A percentile compares a stretch with the other conserved stretches of the same genome.
These are phyloP conservation scores for Sebastes alutus DNA, from an alignment of 2,797 vertebrate species.

Conservation along the genomic window DNA sequence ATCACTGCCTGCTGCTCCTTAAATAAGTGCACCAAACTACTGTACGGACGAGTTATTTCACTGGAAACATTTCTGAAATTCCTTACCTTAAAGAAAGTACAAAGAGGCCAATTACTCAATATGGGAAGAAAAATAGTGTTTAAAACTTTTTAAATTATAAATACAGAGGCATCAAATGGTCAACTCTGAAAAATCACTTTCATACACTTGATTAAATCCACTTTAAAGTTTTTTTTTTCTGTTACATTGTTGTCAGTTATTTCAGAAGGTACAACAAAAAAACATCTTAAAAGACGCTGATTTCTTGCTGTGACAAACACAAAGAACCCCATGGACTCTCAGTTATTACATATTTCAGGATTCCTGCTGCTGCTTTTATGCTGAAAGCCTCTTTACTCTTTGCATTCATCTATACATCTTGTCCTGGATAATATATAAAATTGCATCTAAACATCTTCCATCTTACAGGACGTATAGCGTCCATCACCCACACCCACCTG, in stretches of 20 bases:
- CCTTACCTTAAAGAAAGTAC: neutral
- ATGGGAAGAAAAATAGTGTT: no score
- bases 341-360: neutral
- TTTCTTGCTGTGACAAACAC: constrained; percentile 28
- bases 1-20: neutral
- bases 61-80: neutral
- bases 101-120: neutral
- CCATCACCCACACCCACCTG: constrained; percentile 72
- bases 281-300: neutral
- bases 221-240: neutral
- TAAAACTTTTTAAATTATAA: neutral
- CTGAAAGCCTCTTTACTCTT: neutral
- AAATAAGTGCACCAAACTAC: neutral
- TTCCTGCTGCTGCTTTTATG: neutral
- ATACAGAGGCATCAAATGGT: neutral
- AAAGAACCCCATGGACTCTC: constrained; percentile 20
- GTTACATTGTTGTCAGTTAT: neutral
- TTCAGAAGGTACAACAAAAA: neutral
- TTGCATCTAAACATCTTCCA: neutral
- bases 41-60: neutral
- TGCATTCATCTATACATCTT: neutral
- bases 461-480: neutral
- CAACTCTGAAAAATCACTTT: neutral
- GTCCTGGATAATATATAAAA: constrained; percentile 6
- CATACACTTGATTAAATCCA: neutral